A percentile compares a stretch with the other conserved stretches of the same genome.
Evolutionary conservation across 2,113 vertebrate species (phyloP).

Genomic region (Myanophis thanlyinensis): DNA sequence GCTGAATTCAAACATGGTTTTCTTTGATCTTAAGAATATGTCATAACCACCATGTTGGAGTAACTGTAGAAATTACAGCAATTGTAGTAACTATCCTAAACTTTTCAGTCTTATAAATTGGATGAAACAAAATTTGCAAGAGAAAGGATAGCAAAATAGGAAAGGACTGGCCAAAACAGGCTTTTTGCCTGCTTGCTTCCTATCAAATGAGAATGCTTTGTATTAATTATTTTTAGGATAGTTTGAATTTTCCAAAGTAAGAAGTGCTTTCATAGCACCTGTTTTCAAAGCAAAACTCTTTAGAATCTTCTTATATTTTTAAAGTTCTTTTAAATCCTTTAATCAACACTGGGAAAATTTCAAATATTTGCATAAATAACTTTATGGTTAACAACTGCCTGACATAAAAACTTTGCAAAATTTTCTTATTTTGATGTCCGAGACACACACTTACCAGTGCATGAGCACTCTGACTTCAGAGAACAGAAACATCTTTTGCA

Average conservation of each 20-base stretch:
- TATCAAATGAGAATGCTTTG: neutral
- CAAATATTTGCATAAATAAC: neutral
- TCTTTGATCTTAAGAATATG: neutral
- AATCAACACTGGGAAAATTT: neutral
- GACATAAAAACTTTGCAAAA: neutral
- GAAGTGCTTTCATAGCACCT: neutral
- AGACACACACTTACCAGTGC: neutral
- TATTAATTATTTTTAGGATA: neutral
- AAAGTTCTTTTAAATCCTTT: neutral
- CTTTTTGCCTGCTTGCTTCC: neutral
- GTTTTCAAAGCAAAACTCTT: neutral
- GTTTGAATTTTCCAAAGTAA: neutral
- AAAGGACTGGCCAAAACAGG: neutral
- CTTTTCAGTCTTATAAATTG: neutral
- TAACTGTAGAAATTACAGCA: neutral
- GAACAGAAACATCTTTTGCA: neutral
- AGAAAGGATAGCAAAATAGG: neutral
- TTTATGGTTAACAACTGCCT: neutral
- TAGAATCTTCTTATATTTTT: neutral
- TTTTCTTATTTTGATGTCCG: neutral
- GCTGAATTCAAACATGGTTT: neutral
- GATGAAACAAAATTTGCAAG: neutral
- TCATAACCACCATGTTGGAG: neutral
- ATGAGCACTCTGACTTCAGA: neutral
- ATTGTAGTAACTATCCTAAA: neutral